Base-by-base conservation (phyloP, 2,797 vertebrate genomes). In the Atherinosoma microstoma region DNA sequence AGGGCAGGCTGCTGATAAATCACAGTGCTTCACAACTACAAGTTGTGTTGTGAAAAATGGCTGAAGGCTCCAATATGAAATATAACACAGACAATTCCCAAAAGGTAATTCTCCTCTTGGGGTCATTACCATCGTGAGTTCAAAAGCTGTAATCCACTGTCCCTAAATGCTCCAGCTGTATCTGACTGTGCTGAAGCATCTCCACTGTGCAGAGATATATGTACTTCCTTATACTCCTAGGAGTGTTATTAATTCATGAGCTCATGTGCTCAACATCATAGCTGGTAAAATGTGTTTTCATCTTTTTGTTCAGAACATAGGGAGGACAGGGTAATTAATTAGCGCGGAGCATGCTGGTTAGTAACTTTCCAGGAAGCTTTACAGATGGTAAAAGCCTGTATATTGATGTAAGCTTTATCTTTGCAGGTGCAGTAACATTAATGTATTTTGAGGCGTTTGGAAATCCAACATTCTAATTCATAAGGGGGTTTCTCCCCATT, bases 1-100 rank as follows among this genome's bases (percentile, higher is more conserved):
- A 82, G 88, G 90, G 79, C 85, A 88, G 75, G 75, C 64, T 0
- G 78, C 75, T 82, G 88, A 92, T 89, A 87, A 89, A 90, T 91
- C 61, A 71, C 78, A 78, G 72, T 3, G 65, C 84, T 79, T 86
- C 81, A 65, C 45, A 87, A 73, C 76, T 62, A 73, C 77, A 71
- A 70, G 73, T 62, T 84, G 75, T 65, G 53, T 74, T 27, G 56
- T 27, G 85, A 85, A 78, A 70, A 76, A 88, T 78, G 72, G 73
- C 83, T 79, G 87, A 64, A 84, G 84, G 80, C 78, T 71, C 47
- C 53, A 18, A 53, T 7, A 38, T 79, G 86, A 89, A 87, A 91
- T 84, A 89, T 85, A 91, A 81, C 77, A 35, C 0, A 12, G 45
- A 80, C 68, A 73, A 60, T 66, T 86, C 75, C 67, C n/a, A 51